Base-by-base conservation (phyloP, 2,888 invertebrate species). In the Coelinius sp. region DNA sequence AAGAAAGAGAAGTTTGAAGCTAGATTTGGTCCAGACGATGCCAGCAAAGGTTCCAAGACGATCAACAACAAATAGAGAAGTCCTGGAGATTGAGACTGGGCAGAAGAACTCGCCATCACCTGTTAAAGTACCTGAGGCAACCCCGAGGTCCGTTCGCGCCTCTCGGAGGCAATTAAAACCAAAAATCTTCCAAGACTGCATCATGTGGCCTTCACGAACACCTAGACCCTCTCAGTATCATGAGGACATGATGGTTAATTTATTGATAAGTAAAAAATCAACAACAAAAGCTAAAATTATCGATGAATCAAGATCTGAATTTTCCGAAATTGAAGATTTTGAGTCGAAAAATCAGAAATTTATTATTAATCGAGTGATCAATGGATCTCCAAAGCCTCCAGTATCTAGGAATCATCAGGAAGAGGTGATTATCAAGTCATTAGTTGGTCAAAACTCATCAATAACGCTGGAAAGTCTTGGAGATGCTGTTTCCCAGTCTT, bases 151-250 rank as follows among this genome's bases (percentile, higher is more conserved):
- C 22, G 27, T 20, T 27, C 59, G 73, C 68, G 65, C 68, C 5
- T 71, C 74, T 2, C 72, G 59, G 49, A 69, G 73, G 14, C 46
- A 64, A 46, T 65, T 53, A 7, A 74, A 75, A 59, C 68, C 73
- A 27, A 76, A 76, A 62, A 72, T 71, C 59, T 75, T 74, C 20
- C 71, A 75, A 20, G 73, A 76, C 44, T 73, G 68, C 41, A 41
- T 41, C 38, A 27, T 76, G 8, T 7, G 67, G 17, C 46, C 56
- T 5, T n/a, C 27, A 2, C 7, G 6, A n/a, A 4, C 1, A n/a
- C 53, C n/a, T 27, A 24, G 24, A 53, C 24, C 25, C 1, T 25
- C 2, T 1, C 24, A 25, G 53, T 7, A 27, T 53, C 53, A 25
- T 6, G n/a, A 6, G 5, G 27, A 53, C n/a, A 5, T 12, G 0